Evolutionary conservation across 2,113 vertebrate genomes (phyloP).

Genomic region (Stigmatopora nigra): DNA sequence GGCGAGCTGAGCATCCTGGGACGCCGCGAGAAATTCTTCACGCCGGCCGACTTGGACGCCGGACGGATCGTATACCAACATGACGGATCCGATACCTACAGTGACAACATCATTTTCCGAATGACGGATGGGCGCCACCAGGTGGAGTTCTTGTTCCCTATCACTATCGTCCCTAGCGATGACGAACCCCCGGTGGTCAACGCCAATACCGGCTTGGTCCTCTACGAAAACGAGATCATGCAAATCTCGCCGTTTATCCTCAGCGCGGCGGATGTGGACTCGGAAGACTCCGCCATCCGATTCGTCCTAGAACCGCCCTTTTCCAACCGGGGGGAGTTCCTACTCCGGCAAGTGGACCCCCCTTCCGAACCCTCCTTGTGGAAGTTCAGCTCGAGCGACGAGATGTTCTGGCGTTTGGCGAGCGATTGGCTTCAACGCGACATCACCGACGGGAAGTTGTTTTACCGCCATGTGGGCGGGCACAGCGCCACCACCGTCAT

Average conservation of each 20-base stretch:
- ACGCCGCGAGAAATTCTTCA: constrained; percentile 62
- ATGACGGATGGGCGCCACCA: constrained; percentile 73
- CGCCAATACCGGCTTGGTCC: constrained; percentile 67
- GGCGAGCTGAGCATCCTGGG: constrained; percentile 66
- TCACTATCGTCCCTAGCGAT: constrained; percentile 74
- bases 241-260: constrained; percentile 76
- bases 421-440: constrained; percentile 77
- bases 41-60: constrained; percentile 64
- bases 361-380: constrained; percentile 60
- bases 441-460: constrained; percentile 74
- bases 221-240: constrained; percentile 71
- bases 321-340: constrained; percentile 61
- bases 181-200: constrained; percentile 73
- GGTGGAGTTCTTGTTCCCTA: constrained; percentile 76
- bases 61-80: constrained; percentile 75
- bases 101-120: constrained; percentile 75
- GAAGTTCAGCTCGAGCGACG: constrained; percentile 67
- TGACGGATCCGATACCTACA: constrained; percentile 75
- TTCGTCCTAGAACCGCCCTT: constrained; percentile 66
- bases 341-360: constrained; percentile 67
- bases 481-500: constrained; percentile 62
- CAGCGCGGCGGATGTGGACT: constrained; percentile 76
- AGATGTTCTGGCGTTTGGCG: constrained; percentile 75
- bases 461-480: constrained; percentile 70
- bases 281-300: constrained; percentile 70